These are phyloP conservation scores for Melierax canorus DNA, from an alignment of 2,113 vertebrate species.

Conservation along the genomic window DNA sequence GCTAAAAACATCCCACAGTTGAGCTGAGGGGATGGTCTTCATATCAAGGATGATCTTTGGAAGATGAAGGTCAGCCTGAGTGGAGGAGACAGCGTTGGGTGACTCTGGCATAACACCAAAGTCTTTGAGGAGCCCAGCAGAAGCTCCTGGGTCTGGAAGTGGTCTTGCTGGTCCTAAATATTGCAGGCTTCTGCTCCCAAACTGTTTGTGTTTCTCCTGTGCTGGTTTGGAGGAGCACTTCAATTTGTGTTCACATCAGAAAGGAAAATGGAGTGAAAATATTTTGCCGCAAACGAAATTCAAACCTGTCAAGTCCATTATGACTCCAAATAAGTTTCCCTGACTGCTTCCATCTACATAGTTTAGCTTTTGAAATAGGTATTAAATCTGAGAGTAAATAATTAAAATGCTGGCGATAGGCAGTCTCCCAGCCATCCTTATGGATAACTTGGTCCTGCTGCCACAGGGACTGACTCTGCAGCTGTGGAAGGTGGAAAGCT, in stretches of 20 bases:
- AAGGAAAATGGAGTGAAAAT: background rate
- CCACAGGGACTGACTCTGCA: background rate
- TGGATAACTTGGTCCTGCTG: background rate
- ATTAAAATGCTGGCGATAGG: background rate
- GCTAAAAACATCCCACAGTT: background rate
- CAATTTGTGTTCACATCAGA: background rate
- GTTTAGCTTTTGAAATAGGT: background rate
- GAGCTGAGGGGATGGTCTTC: background rate
- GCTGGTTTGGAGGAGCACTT: background rate
- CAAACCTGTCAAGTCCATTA: background rate
- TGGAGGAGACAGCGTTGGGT: background rate
- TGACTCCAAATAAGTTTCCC: background rate
- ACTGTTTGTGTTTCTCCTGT: background rate
- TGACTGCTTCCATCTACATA: background rate
- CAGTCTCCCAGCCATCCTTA: background rate
- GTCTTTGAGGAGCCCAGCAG: background rate
- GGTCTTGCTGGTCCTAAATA: background rate
- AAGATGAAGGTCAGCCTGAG: background rate
- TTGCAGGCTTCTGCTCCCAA: background rate
- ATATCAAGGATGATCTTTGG: background rate
- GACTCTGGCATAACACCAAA: background rate
- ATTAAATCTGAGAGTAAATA: background rate
- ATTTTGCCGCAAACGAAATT: background rate
- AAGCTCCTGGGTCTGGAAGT: background rate
- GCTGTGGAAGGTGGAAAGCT: background rate